Percentiles rank a stretch among this genome's conserved stretches.
Evolutionary conservation across 2,888 invertebrate genomes (phyloP).

Genomic region (Drosophila cognata): DNA sequence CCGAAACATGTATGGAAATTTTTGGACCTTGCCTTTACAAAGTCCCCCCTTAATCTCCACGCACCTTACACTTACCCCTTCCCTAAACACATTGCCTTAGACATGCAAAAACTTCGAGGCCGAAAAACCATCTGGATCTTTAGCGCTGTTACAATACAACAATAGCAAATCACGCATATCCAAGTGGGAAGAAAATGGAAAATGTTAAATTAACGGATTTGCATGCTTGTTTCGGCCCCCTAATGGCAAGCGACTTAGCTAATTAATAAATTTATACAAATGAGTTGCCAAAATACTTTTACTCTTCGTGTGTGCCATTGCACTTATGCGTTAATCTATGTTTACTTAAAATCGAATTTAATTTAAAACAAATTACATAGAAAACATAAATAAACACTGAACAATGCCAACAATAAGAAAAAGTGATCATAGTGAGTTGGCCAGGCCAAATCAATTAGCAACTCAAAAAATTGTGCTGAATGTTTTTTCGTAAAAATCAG

Average conservation of each 20-base stretch:
- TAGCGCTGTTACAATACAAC: conserved; percentile 21
- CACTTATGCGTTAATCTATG: conserved; percentile 27
- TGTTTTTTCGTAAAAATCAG: not conserved
- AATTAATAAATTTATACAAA: conserved; percentile 49
- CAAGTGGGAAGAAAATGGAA: conserved; percentile 17
- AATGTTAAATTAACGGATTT: conserved; percentile 30
- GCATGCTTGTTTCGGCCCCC: conserved; percentile 17
- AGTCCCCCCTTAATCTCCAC: not conserved
- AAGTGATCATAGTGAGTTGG: conserved; percentile 24
- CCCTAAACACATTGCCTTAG: conserved; percentile 1
- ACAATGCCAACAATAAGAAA: not conserved
- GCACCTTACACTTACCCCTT: not conserved
- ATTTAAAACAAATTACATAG: conserved; percentile 47
- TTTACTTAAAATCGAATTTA: conserved; percentile 49
- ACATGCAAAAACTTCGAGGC: conserved; percentile 51
- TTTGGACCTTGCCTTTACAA: not conserved
- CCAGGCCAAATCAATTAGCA: conserved; percentile 35
- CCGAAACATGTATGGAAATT: conserved; percentile 15
- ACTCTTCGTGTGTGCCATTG: conserved; percentile 1
- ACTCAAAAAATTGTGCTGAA: not conserved
- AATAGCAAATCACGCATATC: conserved; percentile 59
- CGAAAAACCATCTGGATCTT: conserved; percentile 46
- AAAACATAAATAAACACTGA: conserved; percentile 61
- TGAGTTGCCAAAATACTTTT: conserved; percentile 32
- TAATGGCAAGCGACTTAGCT: conserved; percentile 5